Evolutionary conservation across 1,140 invertebrate genomes (phyloP), one percentile per base, ranked within the genome.

Genomic region (Drosophila sp.): DNA sequence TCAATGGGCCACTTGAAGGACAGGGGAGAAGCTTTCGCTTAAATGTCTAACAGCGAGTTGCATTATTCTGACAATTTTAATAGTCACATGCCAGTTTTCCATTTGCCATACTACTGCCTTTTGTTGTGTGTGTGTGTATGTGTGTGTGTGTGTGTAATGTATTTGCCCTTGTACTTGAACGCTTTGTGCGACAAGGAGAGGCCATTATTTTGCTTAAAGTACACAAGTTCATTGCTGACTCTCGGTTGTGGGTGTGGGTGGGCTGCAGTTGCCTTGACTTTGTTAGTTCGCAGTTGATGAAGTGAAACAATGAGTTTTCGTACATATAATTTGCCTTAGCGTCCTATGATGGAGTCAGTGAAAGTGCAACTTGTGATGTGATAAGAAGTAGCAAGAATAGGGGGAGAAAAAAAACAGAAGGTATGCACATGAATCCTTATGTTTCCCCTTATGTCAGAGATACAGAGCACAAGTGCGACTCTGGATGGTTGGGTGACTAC

Each of bases 291-390:
- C 35, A 17, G 58, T 62, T 50, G 32, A 8, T 35, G 35, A 44
- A 33, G 40, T 32, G n/a, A 47, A 44, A 63, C 44, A 63, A 63
- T 50, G 44, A 50, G 23, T 50, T 25, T 8, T 47, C 17, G 25
- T 23, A 25, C 25, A 50, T 27, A 27, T 50, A 10, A 50, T 50
- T 50, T 50, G 23, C 44, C 25, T 27, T 7, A 10, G 44, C 44
- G 44, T 38, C 32, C 11, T 32, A 40, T 77, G 33, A 38, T 64
- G 62, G 27, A 71, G 70, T 55, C 80, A 87, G 84, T 89, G 84
- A 89, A 87, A 89, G 84, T 89, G 80, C 70, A 89, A 84, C 76
- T 86, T 89, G 70, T 60, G 64, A 64, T 62, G 57, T 60, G 64
- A 64, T 62, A 55, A 70, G 66, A 76, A 71, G 69, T 70, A 62